Base-by-base conservation (phyloP, 2,888 invertebrate genomes). In the Pantelozetes paolii region DNA sequence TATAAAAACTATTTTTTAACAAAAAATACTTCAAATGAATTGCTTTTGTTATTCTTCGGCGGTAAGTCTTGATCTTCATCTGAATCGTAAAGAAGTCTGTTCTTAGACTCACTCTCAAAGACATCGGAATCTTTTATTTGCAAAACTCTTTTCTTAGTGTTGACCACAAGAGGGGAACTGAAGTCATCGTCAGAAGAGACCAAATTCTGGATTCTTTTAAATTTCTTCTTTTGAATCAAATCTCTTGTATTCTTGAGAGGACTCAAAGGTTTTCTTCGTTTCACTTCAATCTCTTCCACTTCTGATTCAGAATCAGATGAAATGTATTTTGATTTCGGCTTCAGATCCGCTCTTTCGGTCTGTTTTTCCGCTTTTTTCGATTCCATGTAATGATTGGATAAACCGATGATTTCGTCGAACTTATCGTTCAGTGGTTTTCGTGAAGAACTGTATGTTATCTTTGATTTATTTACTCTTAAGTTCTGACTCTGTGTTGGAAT, bases 401-500 rank as follows among this genome's bases (percentile, higher is more conserved):
- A 57, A 57, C 57, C 13, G 1, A 64, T 64, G n/a, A 64, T 64
- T 64, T 30, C 36, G 11, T 64, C 64, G n/a, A 64, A 64, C 9
- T 6, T 15, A 30, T 64, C 64, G n/a, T 64, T 30, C 9, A n/a
- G 6, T 8, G 32, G 20, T 9, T 8, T 30, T 13, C 36, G 64
- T 2, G 57, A 26, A 36, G 36, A 20, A n/a, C 64, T n/a, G 64
- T 64, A 64, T n/a, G 64, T 64, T 36, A 64, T 64, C 36, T 30
- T 32, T 11, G 64, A 36, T 36, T 36, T 64, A 15, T 32, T 64
- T 1, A 64, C 32, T 20, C 9, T 36, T 36, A 64, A 30, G 20
- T 64, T 64, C 36, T 64, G 64, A 64, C 64, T 64, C n/a, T 64
- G 64, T 30, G 28, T 64, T 23, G 57, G 57, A 57, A 6, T 57